phyloP scores from a whole-genome alignment of 2,888 invertebrate genomes.

The Drosophila greeni region DNA sequence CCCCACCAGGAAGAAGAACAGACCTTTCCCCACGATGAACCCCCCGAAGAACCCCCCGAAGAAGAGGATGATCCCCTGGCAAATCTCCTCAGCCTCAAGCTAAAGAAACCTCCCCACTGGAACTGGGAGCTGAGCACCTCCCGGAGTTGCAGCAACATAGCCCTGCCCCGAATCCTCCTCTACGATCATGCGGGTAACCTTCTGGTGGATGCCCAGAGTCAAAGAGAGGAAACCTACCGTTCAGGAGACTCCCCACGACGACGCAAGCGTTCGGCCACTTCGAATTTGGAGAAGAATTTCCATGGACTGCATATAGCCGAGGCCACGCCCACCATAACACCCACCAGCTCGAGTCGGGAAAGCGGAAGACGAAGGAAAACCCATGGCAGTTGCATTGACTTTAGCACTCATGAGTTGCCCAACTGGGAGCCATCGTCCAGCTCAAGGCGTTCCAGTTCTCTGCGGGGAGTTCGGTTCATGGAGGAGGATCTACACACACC shows the following conservation, averaged over 20 bases:
- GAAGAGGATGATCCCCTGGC: constrained; percentile 64
- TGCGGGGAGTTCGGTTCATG: constrained; percentile 73
- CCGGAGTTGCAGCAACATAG: constrained; percentile 81
- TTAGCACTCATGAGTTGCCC: constrained; percentile 62
- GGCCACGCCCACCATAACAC: constrained; percentile 50
- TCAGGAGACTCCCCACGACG: constrained; percentile 28
- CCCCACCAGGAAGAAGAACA: too few relatives aligned
- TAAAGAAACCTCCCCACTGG: constrained; percentile 81
- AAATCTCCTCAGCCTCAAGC: constrained; percentile 80
- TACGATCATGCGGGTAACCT: constrained; percentile 80
- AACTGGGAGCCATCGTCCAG: constrained; percentile 50
- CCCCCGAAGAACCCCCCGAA: too few relatives aligned
- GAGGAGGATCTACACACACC: constrained; percentile 62
- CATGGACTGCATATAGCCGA: constrained; percentile 69
- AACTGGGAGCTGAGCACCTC: constrained; percentile 82
- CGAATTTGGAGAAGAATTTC: constrained; percentile 62
- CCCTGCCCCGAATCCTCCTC: constrained; percentile 80
- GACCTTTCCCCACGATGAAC: too few relatives aligned
- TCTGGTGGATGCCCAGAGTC: constrained; percentile 78
- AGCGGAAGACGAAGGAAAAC: constrained; percentile 8
- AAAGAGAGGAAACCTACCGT: constrained; percentile 66
- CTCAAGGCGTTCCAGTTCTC: constrained; percentile 69
- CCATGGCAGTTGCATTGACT: constrained; percentile 60
- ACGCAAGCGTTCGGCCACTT: constrained; percentile 54
- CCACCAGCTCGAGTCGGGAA: constrained; percentile 26